Base-by-base conservation (phyloP, 30 jellyfish, hydroid and myxozoan genomes). In the Aurelia sp. region DNA sequence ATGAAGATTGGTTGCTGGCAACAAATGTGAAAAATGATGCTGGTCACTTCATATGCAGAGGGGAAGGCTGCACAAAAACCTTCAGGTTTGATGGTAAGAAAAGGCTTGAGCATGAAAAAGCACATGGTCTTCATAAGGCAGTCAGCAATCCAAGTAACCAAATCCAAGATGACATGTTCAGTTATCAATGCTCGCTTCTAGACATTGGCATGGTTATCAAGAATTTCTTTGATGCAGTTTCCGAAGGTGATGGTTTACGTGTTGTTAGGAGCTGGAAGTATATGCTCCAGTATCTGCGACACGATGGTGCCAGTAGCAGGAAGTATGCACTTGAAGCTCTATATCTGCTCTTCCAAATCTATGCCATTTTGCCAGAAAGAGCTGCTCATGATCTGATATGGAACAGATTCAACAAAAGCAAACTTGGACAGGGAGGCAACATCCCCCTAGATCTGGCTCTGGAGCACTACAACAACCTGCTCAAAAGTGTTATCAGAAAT, bases 391-490 rank as follows among this genome's bases (percentile, higher is more conserved):
- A 41, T 66, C 30, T 66, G 81, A 55, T 75, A 11, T 75, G 95
- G 95, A 85, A 85, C 65, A 59, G 95, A 20, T 63, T 55, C 65
- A 50, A 21, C 76, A 85, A 85, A 38, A 72, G 63, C 65, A 69
- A 52, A 50, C 50, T 16, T 17, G 95, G 95, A 12, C 53, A 30
- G 11, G 95, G 89, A 13, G 95, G 89, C 18, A 85, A 85, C 67
- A 85, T 85, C 16, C 83, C 95, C 52, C 74, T 72, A 13, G 95
- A 85, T 55, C 84, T 85, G 47, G 80, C 80, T 69, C 44, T 69
- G 20, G 80, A 69, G 80, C 80, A 69, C 80, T 72, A 57, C 71
- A 71, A 61, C 73, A 74, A 82, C 40, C 47, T 84, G 58, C n/a
- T 84, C 30, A 84, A 84, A 52, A 55, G 20, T 59, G 38, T 71